Evolutionary conservation across 2,888 invertebrate genomes (phyloP).

Genomic region (Papilio elwesi): DNA sequence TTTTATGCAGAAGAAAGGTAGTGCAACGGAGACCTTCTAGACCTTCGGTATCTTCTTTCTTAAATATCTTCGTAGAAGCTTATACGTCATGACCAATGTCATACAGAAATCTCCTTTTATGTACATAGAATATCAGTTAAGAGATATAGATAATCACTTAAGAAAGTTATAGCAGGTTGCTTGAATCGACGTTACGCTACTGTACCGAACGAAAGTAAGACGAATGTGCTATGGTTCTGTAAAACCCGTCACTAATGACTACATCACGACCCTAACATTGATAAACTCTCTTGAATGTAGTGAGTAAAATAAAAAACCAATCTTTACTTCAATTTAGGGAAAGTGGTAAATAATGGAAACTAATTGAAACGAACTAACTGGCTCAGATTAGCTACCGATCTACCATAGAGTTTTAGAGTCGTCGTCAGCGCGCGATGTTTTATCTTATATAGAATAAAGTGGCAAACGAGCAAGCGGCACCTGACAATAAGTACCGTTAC

Average conservation of each 20-base stretch:
- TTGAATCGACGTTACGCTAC: neutral
- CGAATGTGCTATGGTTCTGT: slow-evolving; percentile 20
- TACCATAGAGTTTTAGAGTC: too few relatives aligned
- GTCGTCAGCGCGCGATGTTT: too few relatives aligned
- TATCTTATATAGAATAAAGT: too few relatives aligned
- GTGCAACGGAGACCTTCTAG: too few relatives aligned
- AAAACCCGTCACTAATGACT: slow-evolving; percentile 11
- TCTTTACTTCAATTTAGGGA: neutral
- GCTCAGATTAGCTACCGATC: neutral
- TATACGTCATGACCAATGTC: too few relatives aligned
- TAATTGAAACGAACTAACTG: neutral
- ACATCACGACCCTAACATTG: slow-evolving; percentile 17
- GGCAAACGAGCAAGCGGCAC: too few relatives aligned
- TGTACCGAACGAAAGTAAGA: slow-evolving; percentile 19
- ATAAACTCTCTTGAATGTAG: slow-evolving; percentile 2
- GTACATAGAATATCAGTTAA: neutral
- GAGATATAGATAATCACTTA: neutral
- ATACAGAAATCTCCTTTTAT: too few relatives aligned
- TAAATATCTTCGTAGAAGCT: too few relatives aligned
- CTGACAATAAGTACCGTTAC: too few relatives aligned
- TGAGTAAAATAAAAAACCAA: neutral
- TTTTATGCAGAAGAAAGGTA: too few relatives aligned
- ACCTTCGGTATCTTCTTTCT: too few relatives aligned
- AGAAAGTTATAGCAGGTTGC: neutral
- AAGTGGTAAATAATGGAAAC: neutral